Evolutionary conservation across 2,113 vertebrate species (phyloP).

Genomic region (Lepus europaeus): DNA sequence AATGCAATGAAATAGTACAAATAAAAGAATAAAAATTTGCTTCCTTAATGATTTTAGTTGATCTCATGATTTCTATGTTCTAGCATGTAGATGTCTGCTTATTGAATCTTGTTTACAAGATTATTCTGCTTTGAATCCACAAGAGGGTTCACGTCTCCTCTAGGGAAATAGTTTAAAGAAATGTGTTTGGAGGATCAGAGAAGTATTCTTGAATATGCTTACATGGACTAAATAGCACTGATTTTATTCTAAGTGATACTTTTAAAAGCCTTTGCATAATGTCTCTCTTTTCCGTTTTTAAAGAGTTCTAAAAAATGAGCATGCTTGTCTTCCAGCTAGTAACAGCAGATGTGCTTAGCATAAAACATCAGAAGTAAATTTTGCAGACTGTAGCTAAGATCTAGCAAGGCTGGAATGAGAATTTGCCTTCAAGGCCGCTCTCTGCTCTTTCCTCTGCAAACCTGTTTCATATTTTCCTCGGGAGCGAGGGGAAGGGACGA

Average conservation of each 20-base stretch:
- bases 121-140: constrained; percentile 53
- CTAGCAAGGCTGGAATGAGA: constrained; percentile 63
- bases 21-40: not conserved
- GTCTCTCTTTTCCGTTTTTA: constrained; percentile 52
- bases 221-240: constrained; percentile 48
- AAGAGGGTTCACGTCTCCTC: constrained; percentile 51
- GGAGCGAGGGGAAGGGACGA: not conserved
- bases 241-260: constrained; percentile 75
- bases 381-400: constrained; percentile 53
- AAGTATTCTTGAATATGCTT: constrained; percentile 58
- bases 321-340: constrained; percentile 67
- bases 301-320: constrained; percentile 68
- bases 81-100: not conserved
- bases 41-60: constrained; percentile 30
- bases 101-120: not conserved
- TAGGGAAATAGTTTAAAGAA: constrained; percentile 43
- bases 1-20: constrained; percentile 3
- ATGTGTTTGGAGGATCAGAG: constrained; percentile 42
- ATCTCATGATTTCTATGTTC: constrained; percentile 39
- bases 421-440: constrained; percentile 38
- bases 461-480: constrained; percentile 68
- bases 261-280: constrained; percentile 69
- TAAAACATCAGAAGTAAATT: constrained; percentile 75
- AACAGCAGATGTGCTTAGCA: constrained; percentile 79
- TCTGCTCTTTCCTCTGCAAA: constrained; percentile 61